These are phyloP conservation scores for Craseonycteris thonglongyai DNA, from an alignment of 2,113 vertebrate genomes.

Conservation along the genomic window DNA sequence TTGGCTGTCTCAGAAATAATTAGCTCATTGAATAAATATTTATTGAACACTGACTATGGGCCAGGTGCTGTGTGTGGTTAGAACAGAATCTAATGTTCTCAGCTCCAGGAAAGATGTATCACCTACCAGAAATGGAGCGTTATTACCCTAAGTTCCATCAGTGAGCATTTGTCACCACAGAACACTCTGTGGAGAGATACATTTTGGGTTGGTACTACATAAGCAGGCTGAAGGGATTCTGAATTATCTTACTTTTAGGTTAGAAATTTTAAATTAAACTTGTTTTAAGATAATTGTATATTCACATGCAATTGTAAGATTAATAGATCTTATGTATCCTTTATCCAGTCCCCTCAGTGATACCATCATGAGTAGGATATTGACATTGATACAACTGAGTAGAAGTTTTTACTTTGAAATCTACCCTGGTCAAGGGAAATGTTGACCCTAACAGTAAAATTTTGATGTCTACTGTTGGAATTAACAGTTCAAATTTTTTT, in stretches of 20 bases:
- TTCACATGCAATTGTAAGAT: background rate
- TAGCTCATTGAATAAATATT: slow-evolving; percentile 61
- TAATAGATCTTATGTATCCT: background rate
- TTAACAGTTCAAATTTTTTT: background rate
- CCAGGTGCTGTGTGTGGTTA: background rate
- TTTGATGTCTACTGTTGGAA: background rate
- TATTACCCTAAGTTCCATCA: background rate
- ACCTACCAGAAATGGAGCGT: background rate
- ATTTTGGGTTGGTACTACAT: background rate
- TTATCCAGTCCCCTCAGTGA: background rate
- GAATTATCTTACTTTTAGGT: background rate
- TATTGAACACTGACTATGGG: slow-evolving; percentile 10
- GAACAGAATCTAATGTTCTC: slow-evolving; percentile 23
- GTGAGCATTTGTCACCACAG: background rate
- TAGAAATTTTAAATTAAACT: background rate
- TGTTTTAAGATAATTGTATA: background rate
- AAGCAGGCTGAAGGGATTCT: background rate
- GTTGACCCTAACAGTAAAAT: background rate
- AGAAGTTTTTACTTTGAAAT: background rate
- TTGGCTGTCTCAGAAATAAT: slow-evolving; percentile 41
- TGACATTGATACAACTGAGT: background rate
- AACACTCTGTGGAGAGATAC: background rate
- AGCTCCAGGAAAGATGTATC: background rate
- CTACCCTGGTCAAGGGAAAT: background rate
- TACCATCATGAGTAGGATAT: background rate